A percentile compares a stretch with the other conserved stretches of the same genome.
Conservation (phyloP, 2,113 vertebrate species). For the Drymodes brunneopygia region DNA sequence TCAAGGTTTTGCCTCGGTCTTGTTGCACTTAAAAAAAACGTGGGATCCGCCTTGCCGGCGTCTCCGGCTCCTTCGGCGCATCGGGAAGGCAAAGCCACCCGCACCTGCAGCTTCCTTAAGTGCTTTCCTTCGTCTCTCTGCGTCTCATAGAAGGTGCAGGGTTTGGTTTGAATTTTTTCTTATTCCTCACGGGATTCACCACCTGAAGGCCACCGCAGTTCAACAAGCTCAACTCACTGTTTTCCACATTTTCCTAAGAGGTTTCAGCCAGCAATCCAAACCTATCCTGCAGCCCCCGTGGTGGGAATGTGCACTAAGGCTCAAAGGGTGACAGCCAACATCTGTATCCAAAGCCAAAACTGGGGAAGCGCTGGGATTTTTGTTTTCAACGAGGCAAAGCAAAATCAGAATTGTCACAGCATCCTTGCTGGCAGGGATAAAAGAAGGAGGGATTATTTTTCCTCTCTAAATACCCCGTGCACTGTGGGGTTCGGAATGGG, state of each 20-base stretch:
- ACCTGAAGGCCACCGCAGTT: background rate
- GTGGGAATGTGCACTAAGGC: background rate
- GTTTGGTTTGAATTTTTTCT: background rate
- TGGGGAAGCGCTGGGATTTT: background rate
- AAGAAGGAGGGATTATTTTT: background rate
- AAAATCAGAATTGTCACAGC: background rate
- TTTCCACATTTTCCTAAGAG: background rate
- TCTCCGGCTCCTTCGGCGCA: background rate
- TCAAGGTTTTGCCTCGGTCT: conserved; percentile 11
- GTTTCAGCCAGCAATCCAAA: background rate
- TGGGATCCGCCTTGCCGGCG: background rate
- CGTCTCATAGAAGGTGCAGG: background rate
- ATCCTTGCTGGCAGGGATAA: background rate
- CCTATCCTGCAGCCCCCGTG: background rate
- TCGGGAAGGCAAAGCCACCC: background rate
- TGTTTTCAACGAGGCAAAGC: background rate
- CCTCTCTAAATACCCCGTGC: rapidly evolving
- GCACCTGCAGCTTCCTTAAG: background rate
- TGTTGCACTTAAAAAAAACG: background rate
- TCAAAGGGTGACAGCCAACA: background rate
- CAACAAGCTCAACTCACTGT: rapidly evolving
- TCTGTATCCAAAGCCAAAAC: background rate
- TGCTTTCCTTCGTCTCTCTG: background rate
- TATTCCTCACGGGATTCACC: background rate
- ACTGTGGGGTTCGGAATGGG: rapidly evolving